These are phyloP conservation scores for Trichonephila inaurata DNA, from an alignment of 1,140 invertebrate species.

Conservation along the genomic window DNA sequence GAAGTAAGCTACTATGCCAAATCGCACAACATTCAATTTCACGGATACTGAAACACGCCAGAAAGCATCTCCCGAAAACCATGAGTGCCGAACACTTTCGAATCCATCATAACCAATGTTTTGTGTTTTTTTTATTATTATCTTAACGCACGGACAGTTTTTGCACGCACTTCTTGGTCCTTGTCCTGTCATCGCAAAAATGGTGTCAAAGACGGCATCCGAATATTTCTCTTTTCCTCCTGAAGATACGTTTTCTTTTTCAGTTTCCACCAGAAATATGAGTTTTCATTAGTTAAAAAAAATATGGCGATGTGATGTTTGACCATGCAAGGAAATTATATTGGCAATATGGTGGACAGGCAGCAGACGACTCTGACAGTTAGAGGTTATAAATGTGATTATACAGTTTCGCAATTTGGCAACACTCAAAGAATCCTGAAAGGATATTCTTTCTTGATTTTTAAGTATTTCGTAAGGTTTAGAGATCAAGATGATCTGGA, in stretches of 20 bases:
- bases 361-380: not conserved
- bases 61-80: not conserved
- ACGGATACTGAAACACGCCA: not conserved
- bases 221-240: not conserved
- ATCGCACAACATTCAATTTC: not conserved
- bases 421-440: not conserved
- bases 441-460: not conserved
- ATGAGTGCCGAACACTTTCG: conserved; percentile 8
- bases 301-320: not conserved
- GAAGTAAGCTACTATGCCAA: not conserved
- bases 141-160: conserved; percentile 11
- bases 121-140: not conserved
- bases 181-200: not conserved
- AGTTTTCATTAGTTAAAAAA: conserved; percentile 4
- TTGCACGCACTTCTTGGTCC: not conserved
- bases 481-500: no score
- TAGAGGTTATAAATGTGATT: not conserved
- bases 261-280: not conserved
- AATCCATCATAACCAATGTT: conserved; percentile 31
- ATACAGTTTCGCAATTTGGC: not conserved
- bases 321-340: not conserved
- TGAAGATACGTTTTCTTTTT: not conserved
- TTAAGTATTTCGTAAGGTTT: not conserved
- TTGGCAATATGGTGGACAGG: not conserved
- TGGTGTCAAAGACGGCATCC: conserved; percentile 25